Percentiles rank a stretch among this genome's conserved stretches.
phyloP scores from a whole-genome alignment of 2,888 invertebrate genomes.

The Lithosia quadra region DNA sequence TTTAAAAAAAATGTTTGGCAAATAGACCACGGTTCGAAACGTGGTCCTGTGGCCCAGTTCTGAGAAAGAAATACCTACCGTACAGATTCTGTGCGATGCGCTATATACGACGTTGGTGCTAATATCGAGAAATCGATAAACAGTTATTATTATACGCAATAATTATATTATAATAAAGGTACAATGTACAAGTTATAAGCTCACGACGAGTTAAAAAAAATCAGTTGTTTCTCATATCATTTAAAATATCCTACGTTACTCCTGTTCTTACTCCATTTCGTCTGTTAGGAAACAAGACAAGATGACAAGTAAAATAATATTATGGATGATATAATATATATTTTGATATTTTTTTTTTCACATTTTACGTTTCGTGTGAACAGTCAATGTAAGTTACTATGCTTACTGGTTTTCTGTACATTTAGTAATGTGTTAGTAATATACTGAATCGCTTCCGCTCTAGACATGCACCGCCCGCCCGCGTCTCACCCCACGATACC shows the following conservation, averaged over 20 bases:
- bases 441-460: conserved; percentile 16
- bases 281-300: neutral
- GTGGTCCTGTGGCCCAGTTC: no score
- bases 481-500: conserved; percentile 29
- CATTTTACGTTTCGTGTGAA: neutral
- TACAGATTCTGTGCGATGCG: neutral
- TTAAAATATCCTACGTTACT: neutral
- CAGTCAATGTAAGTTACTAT: neutral
- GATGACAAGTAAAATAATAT: no score
- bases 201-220: conserved; percentile 37
- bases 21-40: no score
- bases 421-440: neutral
- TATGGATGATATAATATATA: no score
- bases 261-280: neutral
- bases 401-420: neutral
- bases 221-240: neutral
- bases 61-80: neutral
- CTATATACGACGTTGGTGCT: conserved; percentile 19
- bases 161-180: conserved; percentile 60
- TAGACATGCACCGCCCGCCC: conserved; percentile 4
- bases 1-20: no score
- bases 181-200: conserved; percentile 43
- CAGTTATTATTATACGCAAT: conserved; percentile 61
- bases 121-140: conserved; percentile 64
- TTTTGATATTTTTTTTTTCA: no score